These are phyloP conservation scores for Siniperca chuatsi DNA, from an alignment of 2,113 vertebrate species.

Conservation along the genomic window DNA sequence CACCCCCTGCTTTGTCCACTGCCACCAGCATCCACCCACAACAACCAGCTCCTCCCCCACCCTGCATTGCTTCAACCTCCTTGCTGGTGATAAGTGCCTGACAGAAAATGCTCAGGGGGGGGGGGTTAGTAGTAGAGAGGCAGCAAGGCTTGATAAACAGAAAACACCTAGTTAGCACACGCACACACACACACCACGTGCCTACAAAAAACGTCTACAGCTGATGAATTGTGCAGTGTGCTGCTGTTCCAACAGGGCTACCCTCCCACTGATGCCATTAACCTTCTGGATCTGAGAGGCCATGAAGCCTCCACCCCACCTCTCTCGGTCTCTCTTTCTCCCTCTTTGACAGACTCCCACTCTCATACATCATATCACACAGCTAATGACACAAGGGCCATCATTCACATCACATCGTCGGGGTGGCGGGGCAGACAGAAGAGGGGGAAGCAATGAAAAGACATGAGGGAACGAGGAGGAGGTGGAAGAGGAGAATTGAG, in stretches of 20 bases:
- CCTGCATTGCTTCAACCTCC: conserved; percentile 30
- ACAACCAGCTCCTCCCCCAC: conserved; percentile 39
- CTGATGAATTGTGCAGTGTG: conserved; percentile 70
- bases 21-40: conserved; percentile 48
- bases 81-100: conserved; percentile 67
- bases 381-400: conserved; percentile 74
- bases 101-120: conserved; percentile 57
- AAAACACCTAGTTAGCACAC: conserved; percentile 66
- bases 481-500: conserved; percentile 19
- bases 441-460: conserved; percentile 40
- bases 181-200: conserved; percentile 1
- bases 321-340: conserved; percentile 32
- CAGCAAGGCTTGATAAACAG: conserved; percentile 54
- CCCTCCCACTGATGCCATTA: conserved; percentile 81
- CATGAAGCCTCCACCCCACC: conserved; percentile 64
- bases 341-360: conserved; percentile 58
- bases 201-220: conserved; percentile 26
- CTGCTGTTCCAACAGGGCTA: conserved; percentile 66
- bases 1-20: conserved; percentile 48
- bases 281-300: conserved; percentile 77
- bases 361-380: conserved; percentile 78
- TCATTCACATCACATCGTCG: conserved; percentile 56
- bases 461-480: conserved; percentile 35
- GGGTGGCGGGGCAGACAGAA: conserved; percentile 9
- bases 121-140: neutral